phyloP scores from a whole-genome alignment of 23 tunicate species.

The Halocynthia roretzi region DNA sequence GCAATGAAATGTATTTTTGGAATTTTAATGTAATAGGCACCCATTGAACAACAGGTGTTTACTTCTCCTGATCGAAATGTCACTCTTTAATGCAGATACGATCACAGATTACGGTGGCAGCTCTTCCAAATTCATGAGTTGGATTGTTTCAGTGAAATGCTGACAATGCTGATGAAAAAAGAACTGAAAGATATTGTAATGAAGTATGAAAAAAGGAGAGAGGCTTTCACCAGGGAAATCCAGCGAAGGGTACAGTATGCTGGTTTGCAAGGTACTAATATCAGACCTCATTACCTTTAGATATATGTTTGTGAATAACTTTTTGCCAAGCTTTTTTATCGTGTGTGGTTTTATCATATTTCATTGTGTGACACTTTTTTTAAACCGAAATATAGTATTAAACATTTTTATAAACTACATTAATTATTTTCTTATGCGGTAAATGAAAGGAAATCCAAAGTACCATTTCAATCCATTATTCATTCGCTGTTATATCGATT shows the following conservation, averaged over 20 bases:
- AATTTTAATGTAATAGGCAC: too few relatives aligned
- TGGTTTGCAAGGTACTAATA: not conserved
- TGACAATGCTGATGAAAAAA: constrained; percentile 87
- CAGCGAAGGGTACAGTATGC: constrained; percentile 17
- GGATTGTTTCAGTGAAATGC: constrained; percentile 87
- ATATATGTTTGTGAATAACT: not conserved
- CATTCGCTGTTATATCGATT: too few relatives aligned
- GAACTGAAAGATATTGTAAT: constrained; percentile 92
- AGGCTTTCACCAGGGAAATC: constrained; percentile 47
- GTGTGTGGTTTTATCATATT: too few relatives aligned
- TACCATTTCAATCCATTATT: too few relatives aligned
- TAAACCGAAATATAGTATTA: too few relatives aligned
- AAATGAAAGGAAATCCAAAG: too few relatives aligned
- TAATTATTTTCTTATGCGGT: too few relatives aligned
- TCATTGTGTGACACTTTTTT: too few relatives aligned
- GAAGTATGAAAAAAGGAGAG: constrained; percentile 74
- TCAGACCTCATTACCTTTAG: not conserved
- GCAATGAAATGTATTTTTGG: too few relatives aligned
- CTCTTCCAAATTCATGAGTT: constrained; percentile 84
- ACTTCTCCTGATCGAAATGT: not conserved
- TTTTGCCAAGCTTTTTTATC: too few relatives aligned
- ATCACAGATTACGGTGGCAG: constrained; percentile 75
- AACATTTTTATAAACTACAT: too few relatives aligned
- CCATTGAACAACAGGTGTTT: too few relatives aligned
- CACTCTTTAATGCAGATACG: constrained; percentile 31